Conservation (phyloP, 1,140 invertebrate species). For the Oedothorax gibbosus region DNA sequence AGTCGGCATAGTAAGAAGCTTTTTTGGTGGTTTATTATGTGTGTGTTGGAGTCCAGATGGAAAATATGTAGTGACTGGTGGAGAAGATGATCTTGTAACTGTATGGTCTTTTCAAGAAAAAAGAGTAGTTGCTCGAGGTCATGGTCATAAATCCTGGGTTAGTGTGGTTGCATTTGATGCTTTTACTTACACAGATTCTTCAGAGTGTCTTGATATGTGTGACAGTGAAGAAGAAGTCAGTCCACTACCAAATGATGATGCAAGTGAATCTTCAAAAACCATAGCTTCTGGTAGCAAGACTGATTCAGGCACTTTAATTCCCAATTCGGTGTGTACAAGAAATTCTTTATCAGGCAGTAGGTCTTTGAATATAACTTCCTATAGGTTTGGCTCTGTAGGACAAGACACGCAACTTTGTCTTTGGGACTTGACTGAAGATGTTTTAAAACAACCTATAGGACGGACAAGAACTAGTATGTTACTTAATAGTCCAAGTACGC, state of each 20-base stretch:
- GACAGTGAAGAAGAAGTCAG: slow-evolving; percentile 67
- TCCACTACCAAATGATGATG: slow-evolving; percentile 45
- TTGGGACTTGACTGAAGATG: slow-evolving; percentile 97
- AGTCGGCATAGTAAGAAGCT: slow-evolving; percentile 88
- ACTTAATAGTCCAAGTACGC: slow-evolving; percentile 62
- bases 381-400: slow-evolving; percentile 89
- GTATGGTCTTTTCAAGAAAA: slow-evolving; percentile 96
- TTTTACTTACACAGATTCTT: slow-evolving; percentile 75
- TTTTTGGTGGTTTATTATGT: slow-evolving; percentile 94
- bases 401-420: slow-evolving; percentile 98
- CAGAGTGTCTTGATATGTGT: slow-evolving; percentile 65
- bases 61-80: slow-evolving; percentile 94
- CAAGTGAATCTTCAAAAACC: slow-evolving; percentile 59
- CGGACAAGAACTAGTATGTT: slow-evolving; percentile 64
- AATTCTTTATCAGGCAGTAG: slow-evolving; percentile 56
- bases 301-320: slow-evolving; percentile 69
- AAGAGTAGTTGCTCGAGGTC: slow-evolving; percentile 93
- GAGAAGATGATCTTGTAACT: slow-evolving; percentile 98
- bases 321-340: slow-evolving; percentile 66
- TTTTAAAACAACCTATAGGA: slow-evolving; percentile 74
- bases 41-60: slow-evolving; percentile 98
- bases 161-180: slow-evolving; percentile 97
- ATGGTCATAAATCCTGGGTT: slow-evolving; percentile 95
- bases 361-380: slow-evolving; percentile 62
- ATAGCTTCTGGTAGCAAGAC: slow-evolving; percentile 47